phyloP scores from a whole-genome alignment of 1,140 invertebrate species.

The Heterodera carotae region DNA sequence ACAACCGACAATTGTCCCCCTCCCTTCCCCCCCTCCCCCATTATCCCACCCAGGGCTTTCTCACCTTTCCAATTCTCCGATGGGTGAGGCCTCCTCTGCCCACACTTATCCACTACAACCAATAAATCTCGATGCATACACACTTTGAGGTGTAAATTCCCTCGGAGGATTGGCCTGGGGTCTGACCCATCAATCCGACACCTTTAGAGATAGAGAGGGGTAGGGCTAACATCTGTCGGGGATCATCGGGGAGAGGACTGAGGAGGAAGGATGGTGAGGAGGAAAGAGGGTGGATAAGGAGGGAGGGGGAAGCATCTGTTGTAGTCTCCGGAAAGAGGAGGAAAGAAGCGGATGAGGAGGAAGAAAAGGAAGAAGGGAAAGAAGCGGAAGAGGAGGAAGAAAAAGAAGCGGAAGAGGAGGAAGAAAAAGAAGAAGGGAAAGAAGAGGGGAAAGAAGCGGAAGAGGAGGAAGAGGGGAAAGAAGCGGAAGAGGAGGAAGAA shows the following conservation, averaged over 20 bases:
- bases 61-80: not conserved
- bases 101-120: not conserved
- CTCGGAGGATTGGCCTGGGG: not conserved
- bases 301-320: conserved; percentile 6
- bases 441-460: no score
- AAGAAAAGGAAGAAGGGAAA: not conserved
- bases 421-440: not conserved
- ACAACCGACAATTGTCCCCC: not conserved
- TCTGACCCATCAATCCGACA: conserved; percentile 15
- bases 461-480: no score
- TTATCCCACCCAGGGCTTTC: not conserved
- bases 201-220: not conserved
- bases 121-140: conserved; percentile 10
- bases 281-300: not conserved
- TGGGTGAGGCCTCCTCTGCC: not conserved
- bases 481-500: no score
- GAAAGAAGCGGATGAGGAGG: not conserved
- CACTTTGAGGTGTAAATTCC: conserved; percentile 5
- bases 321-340: not conserved
- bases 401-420: not conserved
- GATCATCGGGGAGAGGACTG: not conserved
- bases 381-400: not conserved
- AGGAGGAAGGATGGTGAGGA: not conserved
- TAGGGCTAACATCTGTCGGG: conserved; percentile 10
- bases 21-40: not conserved